Evolutionary conservation across 1,140 invertebrate genomes (phyloP).

Genomic region (Zaprionus taronus): DNA sequence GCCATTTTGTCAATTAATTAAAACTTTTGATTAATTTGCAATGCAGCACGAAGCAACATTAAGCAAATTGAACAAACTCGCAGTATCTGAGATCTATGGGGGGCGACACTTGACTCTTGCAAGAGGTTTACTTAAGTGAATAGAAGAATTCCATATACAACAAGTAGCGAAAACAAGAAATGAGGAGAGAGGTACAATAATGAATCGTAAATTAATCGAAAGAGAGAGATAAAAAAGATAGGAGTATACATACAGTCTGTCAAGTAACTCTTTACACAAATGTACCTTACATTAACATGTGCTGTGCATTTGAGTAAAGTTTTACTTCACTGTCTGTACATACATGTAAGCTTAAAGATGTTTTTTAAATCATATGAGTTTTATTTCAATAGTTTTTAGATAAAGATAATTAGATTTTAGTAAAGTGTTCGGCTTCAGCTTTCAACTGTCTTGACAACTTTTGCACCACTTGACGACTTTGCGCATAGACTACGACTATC

Average conservation of each 20-base stretch:
- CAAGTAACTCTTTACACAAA: too few species aligned
- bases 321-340: too few species aligned
- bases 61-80: slow-evolving; percentile 39
- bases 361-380: too few species aligned
- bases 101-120: neutral
- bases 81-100: slow-evolving; percentile 9
- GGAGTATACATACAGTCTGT: neutral
- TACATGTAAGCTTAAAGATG: too few species aligned
- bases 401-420: too few species aligned
- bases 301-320: too few species aligned
- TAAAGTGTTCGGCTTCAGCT: too few species aligned
- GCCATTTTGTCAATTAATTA: slow-evolving; percentile 79
- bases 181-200: neutral
- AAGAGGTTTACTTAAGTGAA: neutral
- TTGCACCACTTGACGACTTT: too few species aligned
- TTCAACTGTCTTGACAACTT: too few species aligned
- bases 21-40: slow-evolving; percentile 71
- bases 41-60: slow-evolving; percentile 61
- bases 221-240: neutral
- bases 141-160: neutral
- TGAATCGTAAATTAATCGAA: neutral
- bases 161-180: neutral
- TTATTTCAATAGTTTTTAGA: too few species aligned
- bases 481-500: too few species aligned
- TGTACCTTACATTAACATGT: too few species aligned